phyloP scores from a whole-genome alignment of 2,113 vertebrate species.

The Odontophorus gujanensis region DNA sequence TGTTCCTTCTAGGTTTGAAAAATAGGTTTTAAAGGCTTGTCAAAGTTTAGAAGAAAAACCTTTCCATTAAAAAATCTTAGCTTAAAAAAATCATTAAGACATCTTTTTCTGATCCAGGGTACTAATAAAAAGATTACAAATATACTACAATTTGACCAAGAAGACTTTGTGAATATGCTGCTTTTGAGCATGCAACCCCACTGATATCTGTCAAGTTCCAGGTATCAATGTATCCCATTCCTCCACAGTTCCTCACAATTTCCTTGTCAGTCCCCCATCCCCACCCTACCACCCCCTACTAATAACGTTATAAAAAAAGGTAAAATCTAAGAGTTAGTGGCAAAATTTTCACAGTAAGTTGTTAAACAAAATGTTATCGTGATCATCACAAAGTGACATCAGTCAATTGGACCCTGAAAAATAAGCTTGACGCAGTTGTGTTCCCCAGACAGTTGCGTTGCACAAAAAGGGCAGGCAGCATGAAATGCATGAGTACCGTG shows the following conservation, averaged over 20 bases:
- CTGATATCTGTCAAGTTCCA: conserved; percentile 46
- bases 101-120: conserved; percentile 59
- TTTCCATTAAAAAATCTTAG: conserved; percentile 67
- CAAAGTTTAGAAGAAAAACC: conserved; percentile 70
- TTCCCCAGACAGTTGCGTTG: conserved; percentile 88
- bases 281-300: conserved; percentile 18
- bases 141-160: conserved; percentile 69
- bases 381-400: conserved; percentile 62
- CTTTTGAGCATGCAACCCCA: conserved; percentile 70
- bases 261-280: neutral
- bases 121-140: conserved; percentile 75
- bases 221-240: conserved; percentile 43
- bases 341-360: conserved; percentile 86
- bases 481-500: conserved; percentile 98
- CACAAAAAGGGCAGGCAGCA: conserved; percentile 96
- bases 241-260: neutral
- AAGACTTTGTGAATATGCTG: conserved; percentile 60
- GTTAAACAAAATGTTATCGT: conserved; percentile 58
- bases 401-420: conserved; percentile 97
- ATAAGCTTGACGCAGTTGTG: conserved; percentile 94
- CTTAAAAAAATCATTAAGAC: conserved; percentile 76
- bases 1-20: conserved; percentile 69
- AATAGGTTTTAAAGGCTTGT: conserved; percentile 72
- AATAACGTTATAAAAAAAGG: conserved; percentile 76
- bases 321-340: conserved; percentile 81